Evolutionary conservation across 1,140 invertebrate species (phyloP), one percentile per base, ranked within the genome.

Genomic region (Formica selysi): DNA sequence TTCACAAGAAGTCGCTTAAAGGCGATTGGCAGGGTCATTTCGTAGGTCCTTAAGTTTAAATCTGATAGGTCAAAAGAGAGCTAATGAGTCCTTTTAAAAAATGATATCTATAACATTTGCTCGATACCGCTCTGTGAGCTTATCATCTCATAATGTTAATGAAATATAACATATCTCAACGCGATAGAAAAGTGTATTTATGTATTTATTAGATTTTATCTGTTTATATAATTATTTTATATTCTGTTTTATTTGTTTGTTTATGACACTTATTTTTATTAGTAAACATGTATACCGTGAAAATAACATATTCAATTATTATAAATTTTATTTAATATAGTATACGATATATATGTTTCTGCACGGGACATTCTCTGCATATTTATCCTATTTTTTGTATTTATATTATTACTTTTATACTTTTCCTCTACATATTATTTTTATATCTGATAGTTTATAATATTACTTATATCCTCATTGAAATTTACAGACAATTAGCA

Each of bases 1-100:
- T 61, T 73, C 67, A 81, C 67, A 81, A 81, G 26, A 19, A 59
- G 32, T 54, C 44, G 29, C n/a, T 80, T 59, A 81, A 81, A 67
- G 51, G 19, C n/a, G 51, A 73, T 71, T 57, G 51, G 16, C 22
- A 57, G 36, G 44, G 62, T 54, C 62, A 64, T n/a, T 44, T 81
- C 59, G 13, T 22, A 26, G 22, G 36, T 38, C 22, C 48, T n/a
- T 71, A n/a, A 41, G 6, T 48, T 59, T 41, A 54, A 54, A 80
- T 73, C 51, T 71, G 22, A 57, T 48, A 65, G 32, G 36, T 81
- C 67, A 59, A 32, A 26, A 44, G 16, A 44, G 16, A 65, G 19
- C 36, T 44, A 71, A 81, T 32, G 32, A 71, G 2, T 7, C 6
- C 26, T 54, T 32, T 81, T 81, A 71, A 59, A 44, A 44, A 71